Base-by-base conservation (phyloP, 2,113 vertebrate species). In the Camelus dromedarius region DNA sequence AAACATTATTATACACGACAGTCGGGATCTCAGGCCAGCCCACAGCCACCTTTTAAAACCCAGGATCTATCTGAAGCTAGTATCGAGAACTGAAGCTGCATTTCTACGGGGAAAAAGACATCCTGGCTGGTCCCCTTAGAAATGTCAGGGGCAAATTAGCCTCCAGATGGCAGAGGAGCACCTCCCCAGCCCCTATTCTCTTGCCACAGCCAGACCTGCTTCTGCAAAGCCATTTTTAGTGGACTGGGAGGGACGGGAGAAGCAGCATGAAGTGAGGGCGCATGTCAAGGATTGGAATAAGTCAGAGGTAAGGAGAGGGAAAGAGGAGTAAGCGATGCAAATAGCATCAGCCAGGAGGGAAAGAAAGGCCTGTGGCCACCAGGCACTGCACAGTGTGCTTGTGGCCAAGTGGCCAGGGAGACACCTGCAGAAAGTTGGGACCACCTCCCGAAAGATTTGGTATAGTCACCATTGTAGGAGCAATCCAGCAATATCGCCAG, bases 41-140 rank as follows among this genome's bases (percentile, higher is more conserved):
- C 48, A 62, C 54, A 89, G 35, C 35, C 50, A 92, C 75, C 70
- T 94, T 93, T 93, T n/a, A 20, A 72, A 95, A 79, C 30, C 56
- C 16, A 32, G 87, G 69, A 54, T 67, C 5, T 2, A 13, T n/a
- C 22, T 38, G 81, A 56, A 81, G 62, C 70, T 38, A 88, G 54
- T 28, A 38, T 32, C 0, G 19, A 84, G 94, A 48, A 20, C 7
- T 3, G 38, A 80, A 93, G 66, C 42, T 28, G 4, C 3, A 5
- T 42, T 70, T 67, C 52, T 28, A 8, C 10, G 8, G 89, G 89
- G 58, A 82, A 87, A 91, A 88, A 82, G 0, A 0, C 32, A 52
- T 46, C 81, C 50, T 70, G 20, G 6, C 42, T 18, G 48, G 28
- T 66, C 54, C 24, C 48, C 42, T 12, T 46, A 58, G 67, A 48